Evolutionary conservation across 2,888 invertebrate genomes (phyloP), one percentile per base, ranked within the genome.

Genomic region (Thereva nobilitata): DNA sequence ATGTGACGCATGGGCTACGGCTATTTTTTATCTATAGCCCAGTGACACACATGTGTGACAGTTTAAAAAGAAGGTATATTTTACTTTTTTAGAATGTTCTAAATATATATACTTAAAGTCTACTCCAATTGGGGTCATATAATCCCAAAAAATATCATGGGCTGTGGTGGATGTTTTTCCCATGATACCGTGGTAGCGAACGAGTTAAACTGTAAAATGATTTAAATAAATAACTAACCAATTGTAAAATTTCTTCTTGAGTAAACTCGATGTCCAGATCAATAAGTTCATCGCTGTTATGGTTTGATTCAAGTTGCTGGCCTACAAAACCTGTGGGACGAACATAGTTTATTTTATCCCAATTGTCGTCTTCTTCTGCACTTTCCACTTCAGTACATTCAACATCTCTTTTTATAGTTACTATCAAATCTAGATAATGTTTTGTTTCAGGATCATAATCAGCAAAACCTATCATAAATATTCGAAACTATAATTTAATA

Each of bases 191-290:
- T n/a, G n/a, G n/a, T n/a, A n/a, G n/a, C n/a, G n/a, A n/a, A n/a
- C n/a, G n/a, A n/a, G n/a, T n/a, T 23, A 23, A 23, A 2, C 23
- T 23, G 23, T 23, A 23, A 2, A 23, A 23, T 23, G 23, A 23
- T 23, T 23, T 23, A 23, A 23, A 23, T 23, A 23, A 23, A 49
- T 35, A 41, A 54, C 3, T 67, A 53, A 68, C 68, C 53, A 68
- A 35, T 47, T 57, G 35, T 2, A 68, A 10, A 57, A 57, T 47
- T 44, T 68, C 57, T 8, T 64, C 66, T 35, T 69, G 35, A 4
- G 64, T 54, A 10, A 69, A 69, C 37, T 69, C 64, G 35, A 69
- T 55, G 10, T 68, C 68, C 5, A 64, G 37, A n/a, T 68, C 66
- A 12, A 64, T 7, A 40, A 56, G 9, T 37, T 56, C 10, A 1